Conservation (phyloP, 2,113 vertebrate genomes). For the Prolemur simus region DNA sequence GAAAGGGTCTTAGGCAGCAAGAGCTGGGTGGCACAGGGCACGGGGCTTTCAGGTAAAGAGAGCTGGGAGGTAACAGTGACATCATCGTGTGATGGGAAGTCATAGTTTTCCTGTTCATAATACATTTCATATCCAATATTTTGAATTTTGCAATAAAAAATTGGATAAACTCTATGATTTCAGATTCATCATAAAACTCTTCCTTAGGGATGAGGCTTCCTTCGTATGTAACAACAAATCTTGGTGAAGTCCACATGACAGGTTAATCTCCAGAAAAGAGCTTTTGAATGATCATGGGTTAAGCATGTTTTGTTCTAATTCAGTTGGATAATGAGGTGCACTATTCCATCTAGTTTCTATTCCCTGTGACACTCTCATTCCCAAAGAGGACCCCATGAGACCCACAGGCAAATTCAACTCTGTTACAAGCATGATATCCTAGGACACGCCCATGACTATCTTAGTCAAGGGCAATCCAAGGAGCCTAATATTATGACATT, state of each 20-base stretch:
- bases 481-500: no score
- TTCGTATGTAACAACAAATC: not conserved
- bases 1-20: not conserved
- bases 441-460: no score
- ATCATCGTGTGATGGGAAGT: not conserved
- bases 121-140: not conserved
- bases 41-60: not conserved
- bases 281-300: not conserved
- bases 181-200: not conserved
- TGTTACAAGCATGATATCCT: not conserved
- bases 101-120: not conserved
- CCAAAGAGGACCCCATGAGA: not conserved
- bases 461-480: not conserved
- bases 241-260: not conserved
- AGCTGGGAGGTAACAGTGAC: not conserved
- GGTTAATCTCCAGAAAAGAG: not conserved
- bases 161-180: not conserved
- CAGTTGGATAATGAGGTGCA: not conserved
- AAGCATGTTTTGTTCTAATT: not conserved
- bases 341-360: not conserved
- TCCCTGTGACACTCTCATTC: not conserved
- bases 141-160: not conserved
- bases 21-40: not conserved
- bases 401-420: not conserved
- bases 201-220: not conserved